Percentiles rank a stretch among this genome's conserved stretches.
These are phyloP conservation scores for Potamarius usumacintae DNA, from an alignment of 2,113 vertebrate species.

Conservation along the genomic window DNA sequence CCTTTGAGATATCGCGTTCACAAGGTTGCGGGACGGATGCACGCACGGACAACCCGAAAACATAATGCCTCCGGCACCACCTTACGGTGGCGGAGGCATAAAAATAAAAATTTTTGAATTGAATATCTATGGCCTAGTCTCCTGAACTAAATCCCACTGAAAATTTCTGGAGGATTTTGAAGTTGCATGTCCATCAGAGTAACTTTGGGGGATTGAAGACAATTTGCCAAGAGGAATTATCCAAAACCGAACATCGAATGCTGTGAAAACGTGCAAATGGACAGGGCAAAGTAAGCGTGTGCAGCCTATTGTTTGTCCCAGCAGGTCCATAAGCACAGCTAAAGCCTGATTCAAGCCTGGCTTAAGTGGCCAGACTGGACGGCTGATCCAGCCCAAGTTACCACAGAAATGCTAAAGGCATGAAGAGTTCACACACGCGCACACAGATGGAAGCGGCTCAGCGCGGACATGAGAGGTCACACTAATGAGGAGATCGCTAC, in stretches of 20 bases:
- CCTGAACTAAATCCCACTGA: not conserved
- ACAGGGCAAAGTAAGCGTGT: constrained; percentile 18
- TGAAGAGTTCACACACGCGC: constrained; percentile 5
- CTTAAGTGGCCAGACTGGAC: constrained; percentile 22
- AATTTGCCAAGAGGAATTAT: not conserved
- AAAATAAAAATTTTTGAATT: no score
- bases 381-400: constrained; percentile 13
- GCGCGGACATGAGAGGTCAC: constrained; percentile 28
- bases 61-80: no score
- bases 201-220: not conserved
- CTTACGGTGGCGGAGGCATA: no score
- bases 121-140: not conserved
- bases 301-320: constrained; percentile 24
- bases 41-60: no score
- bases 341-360: constrained; percentile 39
- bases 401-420: not conserved
- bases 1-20: no score
- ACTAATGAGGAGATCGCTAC: constrained; percentile 1
- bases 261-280: not conserved
- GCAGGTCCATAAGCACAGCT: constrained; percentile 34
- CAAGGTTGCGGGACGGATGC: no score
- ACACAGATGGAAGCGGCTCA: constrained; percentile 39
- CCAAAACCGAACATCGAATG: not conserved
- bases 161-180: not conserved
- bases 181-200: not conserved